These are phyloP conservation scores for Magallana ariakensis DNA, from an alignment of 1,140 invertebrate genomes.

Conservation along the genomic window DNA sequence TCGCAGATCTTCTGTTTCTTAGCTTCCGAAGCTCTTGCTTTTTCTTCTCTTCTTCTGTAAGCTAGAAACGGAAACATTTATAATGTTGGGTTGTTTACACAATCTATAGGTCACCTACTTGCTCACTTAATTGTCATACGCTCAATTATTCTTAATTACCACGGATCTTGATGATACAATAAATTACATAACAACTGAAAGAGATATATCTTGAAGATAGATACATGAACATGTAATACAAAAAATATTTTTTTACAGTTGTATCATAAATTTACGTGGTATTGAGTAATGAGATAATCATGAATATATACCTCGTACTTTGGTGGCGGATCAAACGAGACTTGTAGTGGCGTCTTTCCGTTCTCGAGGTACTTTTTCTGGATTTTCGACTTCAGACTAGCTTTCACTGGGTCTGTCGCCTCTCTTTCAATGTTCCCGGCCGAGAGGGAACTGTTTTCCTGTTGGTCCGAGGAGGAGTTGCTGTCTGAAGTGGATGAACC, in stretches of 20 bases:
- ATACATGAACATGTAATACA: too few species aligned
- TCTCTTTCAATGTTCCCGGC: not conserved
- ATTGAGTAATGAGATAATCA: too few species aligned
- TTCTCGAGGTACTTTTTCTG: slow-evolving; percentile 7
- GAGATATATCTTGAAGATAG: too few species aligned
- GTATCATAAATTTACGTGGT: too few species aligned
- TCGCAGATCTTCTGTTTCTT: slow-evolving; percentile 44
- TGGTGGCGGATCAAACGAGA: slow-evolving; percentile 31
- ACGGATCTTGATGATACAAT: too few species aligned
- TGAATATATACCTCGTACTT: slow-evolving; percentile 21
- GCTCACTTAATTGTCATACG: too few species aligned
- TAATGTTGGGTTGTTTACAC: not conserved
- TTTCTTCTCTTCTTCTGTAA: slow-evolving; percentile 39
- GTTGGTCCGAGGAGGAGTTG: not conserved
- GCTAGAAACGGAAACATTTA: not conserved
- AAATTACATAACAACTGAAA: too few species aligned
- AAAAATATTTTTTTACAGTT: too few species aligned
- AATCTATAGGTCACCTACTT: too few species aligned
- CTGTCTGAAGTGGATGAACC: not conserved
- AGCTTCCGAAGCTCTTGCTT: slow-evolving; percentile 35
- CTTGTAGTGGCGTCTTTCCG: slow-evolving; percentile 26
- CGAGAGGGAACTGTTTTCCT: not conserved
- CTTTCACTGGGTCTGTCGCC: slow-evolving; percentile 10
- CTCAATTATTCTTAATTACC: too few species aligned
- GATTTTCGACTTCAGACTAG: slow-evolving; percentile 14